These are phyloP conservation scores for Hyperoodon ampullatus DNA, from an alignment of 2,113 vertebrate species.

Conservation along the genomic window DNA sequence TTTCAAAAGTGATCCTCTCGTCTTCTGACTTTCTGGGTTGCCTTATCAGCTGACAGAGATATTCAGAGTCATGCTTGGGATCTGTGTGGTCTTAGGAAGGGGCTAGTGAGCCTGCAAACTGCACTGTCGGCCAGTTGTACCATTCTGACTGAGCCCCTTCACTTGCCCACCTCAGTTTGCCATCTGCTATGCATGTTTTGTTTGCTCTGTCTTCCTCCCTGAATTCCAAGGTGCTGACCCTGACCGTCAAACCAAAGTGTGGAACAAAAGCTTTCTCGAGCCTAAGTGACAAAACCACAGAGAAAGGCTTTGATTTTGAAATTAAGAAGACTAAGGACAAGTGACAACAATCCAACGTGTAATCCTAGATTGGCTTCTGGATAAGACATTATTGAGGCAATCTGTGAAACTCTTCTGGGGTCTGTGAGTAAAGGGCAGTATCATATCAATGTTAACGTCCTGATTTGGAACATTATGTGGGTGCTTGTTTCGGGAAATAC, in stretches of 20 bases:
- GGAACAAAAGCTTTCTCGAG: background rate
- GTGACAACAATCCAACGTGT: fast-evolving
- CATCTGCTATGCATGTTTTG: background rate
- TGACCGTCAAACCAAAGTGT: background rate
- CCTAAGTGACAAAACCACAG: background rate
- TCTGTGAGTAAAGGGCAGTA: too few relatives aligned
- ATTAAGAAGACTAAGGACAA: too few relatives aligned
- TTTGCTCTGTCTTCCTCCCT: background rate
- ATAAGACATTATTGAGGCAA: fast-evolving
- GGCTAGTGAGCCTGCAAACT: too few relatives aligned
- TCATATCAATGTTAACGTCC: fast-evolving
- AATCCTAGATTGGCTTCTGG: fast-evolving
- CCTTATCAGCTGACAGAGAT: background rate
- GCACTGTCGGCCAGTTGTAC: fast-evolving
- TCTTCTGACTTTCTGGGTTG: background rate
- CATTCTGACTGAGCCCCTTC: background rate
- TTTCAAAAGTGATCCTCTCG: background rate
- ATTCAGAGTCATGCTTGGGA: too few relatives aligned
- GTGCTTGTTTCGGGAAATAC: background rate
- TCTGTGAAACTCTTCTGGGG: fast-evolving
- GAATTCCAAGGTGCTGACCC: background rate
- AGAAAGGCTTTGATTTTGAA: background rate
- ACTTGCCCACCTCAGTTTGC: background rate
- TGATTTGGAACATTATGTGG: background rate
- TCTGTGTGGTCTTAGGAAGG: background rate